These are phyloP conservation scores for Aegotheles bennettii DNA, from an alignment of 2,113 vertebrate species.

Conservation along the genomic window DNA sequence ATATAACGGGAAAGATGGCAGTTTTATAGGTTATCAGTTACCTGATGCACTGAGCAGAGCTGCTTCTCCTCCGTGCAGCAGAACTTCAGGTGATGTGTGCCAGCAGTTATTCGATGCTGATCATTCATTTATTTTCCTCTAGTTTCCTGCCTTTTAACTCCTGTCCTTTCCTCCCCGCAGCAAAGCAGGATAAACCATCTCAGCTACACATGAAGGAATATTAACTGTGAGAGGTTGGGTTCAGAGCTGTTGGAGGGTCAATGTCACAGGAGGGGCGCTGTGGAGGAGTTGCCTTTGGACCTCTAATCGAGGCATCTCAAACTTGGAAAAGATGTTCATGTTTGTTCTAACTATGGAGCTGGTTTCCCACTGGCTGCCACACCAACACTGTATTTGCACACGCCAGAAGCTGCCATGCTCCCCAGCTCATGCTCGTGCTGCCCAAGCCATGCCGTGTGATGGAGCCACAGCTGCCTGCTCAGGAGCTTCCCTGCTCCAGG, in stretches of 20 bases:
- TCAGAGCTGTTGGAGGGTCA: not conserved
- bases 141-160: not conserved
- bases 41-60: no score
- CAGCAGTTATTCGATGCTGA: not conserved
- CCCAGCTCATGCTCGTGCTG: not conserved
- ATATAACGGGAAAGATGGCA: rapidly evolving
- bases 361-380: not conserved
- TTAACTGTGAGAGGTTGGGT: not conserved
- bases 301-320: not conserved
- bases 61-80: not conserved
- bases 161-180: not conserved
- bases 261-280: not conserved
- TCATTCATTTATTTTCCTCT: not conserved
- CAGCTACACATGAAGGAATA: not conserved
- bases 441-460: not conserved
- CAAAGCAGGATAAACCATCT: not conserved
- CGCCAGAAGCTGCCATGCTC: not conserved
- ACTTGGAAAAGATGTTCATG: rapidly evolving
- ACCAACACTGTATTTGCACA: not conserved
- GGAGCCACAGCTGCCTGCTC: not conserved
- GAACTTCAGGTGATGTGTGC: not conserved
- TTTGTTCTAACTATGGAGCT: not conserved
- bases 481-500: not conserved
- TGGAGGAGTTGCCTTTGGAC: not conserved
- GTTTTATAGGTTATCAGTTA: not conserved